phyloP scores from a whole-genome alignment of 2,797 vertebrate genomes.

The Heterohyrax brucei region DNA sequence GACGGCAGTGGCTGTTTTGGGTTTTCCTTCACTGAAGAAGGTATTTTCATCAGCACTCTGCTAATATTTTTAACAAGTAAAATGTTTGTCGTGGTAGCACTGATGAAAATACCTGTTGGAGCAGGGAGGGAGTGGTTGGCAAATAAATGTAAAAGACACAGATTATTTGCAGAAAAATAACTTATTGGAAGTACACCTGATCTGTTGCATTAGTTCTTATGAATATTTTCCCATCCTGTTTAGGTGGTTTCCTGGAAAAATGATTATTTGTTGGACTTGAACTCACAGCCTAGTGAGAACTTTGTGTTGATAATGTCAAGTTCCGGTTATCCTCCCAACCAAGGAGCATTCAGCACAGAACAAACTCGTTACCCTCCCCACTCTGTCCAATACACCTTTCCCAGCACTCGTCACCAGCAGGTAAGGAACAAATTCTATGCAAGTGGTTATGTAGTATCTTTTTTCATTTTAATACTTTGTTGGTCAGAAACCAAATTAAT shows the following conservation, averaged over 20 bases:
- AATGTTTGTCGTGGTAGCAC: no score
- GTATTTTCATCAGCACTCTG: no score
- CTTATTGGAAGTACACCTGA: slow-evolving; percentile 88
- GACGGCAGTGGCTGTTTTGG: no score
- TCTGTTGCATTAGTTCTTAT: slow-evolving; percentile 88
- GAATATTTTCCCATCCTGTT: slow-evolving; percentile 82
- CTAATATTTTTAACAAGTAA: no score
- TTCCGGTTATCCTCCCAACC: slow-evolving; percentile 98
- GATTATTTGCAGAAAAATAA: neutral
- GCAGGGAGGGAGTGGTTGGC: no score
- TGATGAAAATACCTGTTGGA: no score
- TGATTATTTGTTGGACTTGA: slow-evolving; percentile 93
- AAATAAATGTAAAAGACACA: no score
- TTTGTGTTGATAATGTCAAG: slow-evolving; percentile 94
- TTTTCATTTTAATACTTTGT: slow-evolving; percentile 55
- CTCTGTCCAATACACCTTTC: slow-evolving; percentile 97
- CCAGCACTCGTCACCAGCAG: slow-evolving; percentile 95
- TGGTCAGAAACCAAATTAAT: slow-evolving; percentile 45
- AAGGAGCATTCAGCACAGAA: slow-evolving; percentile 98
- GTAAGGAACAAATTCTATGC: slow-evolving; percentile 88
- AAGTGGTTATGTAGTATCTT: neutral
- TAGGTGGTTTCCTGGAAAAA: slow-evolving; percentile 95
- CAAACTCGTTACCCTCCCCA: slow-evolving; percentile 97
- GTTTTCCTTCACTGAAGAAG: no score
- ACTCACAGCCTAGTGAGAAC: slow-evolving; percentile 92